A percentile compares a stretch with the other conserved stretches of the same genome.
These are phyloP conservation scores for Syrrhaptes paradoxus DNA, from an alignment of 2,113 vertebrate genomes.

Conservation along the genomic window DNA sequence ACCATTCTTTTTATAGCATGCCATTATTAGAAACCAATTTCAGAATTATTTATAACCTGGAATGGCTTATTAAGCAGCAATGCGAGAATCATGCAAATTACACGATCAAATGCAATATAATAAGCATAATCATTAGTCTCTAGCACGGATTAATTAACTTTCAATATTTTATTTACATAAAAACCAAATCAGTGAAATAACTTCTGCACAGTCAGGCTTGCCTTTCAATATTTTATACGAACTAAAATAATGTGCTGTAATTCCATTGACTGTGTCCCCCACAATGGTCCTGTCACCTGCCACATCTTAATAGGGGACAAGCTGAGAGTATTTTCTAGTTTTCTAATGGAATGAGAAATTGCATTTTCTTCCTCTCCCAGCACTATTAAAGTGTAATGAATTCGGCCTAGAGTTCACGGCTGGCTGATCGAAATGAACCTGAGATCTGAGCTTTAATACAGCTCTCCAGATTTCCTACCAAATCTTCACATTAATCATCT, in stretches of 20 bases:
- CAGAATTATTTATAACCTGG: slow-evolving; percentile 90
- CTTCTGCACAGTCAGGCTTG: slow-evolving; percentile 83
- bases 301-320: slow-evolving; percentile 96
- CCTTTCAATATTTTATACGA: slow-evolving; percentile 84
- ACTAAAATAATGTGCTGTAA: slow-evolving; percentile 82
- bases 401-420: slow-evolving; percentile 94
- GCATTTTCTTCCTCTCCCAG: slow-evolving; percentile 91
- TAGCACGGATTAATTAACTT: slow-evolving; percentile 85
- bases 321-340: slow-evolving; percentile 90
- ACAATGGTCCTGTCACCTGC: slow-evolving; percentile 90
- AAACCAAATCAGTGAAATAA: slow-evolving; percentile 91
- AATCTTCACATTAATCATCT: slow-evolving; percentile 96
- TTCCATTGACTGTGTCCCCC: slow-evolving; percentile 80
- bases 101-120: slow-evolving; percentile 89
- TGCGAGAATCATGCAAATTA: slow-evolving; percentile 95
- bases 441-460: slow-evolving; percentile 91
- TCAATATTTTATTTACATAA: slow-evolving; percentile 92
- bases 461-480: slow-evolving; percentile 89
- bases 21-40: slow-evolving; percentile 90
- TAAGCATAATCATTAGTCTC: slow-evolving; percentile 91
- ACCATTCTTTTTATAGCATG: slow-evolving; percentile 85
- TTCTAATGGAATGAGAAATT: slow-evolving; percentile 95
- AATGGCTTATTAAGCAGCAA: slow-evolving; percentile 92
- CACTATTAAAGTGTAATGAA: slow-evolving; percentile 94
- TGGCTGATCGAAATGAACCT: slow-evolving; percentile 94